Conservation (phyloP, 2,113 vertebrate genomes). For the Manacus vitellinus region DNA sequence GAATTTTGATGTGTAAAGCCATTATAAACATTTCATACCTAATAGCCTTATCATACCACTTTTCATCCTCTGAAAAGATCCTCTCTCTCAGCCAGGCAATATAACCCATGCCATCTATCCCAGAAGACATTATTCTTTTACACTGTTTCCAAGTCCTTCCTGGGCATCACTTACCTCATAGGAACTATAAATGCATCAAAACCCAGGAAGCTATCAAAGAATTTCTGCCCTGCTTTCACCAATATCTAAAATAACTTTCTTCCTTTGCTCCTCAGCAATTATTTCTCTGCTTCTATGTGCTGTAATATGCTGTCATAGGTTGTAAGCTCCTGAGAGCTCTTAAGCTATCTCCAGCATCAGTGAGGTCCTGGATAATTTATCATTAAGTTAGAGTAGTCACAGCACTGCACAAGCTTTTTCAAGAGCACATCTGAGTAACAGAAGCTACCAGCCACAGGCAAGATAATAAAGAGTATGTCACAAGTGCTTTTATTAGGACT, state of each 20-base stretch:
- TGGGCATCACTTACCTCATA: not conserved
- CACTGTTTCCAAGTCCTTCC: not conserved
- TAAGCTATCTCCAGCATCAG: not conserved
- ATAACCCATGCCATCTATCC: not conserved
- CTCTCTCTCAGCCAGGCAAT: not conserved
- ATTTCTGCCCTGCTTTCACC: not conserved
- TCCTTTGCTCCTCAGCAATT: not conserved
- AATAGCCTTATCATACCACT: not conserved
- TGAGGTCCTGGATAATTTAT: not conserved
- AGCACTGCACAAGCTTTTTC: not conserved
- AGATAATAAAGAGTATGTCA: not conserved
- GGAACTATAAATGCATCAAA: not conserved
- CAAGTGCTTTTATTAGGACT: not conserved
- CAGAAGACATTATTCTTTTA: not conserved
- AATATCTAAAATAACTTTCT: not conserved
- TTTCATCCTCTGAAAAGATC: not conserved
- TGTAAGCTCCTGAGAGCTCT: not conserved
- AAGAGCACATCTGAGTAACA: not conserved
- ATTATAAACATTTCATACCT: not conserved
- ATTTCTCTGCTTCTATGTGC: not conserved
- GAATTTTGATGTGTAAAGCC: not conserved
- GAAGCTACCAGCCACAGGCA: not conserved
- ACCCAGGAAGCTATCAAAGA: not conserved
- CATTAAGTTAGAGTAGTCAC: not conserved
- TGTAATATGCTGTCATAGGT: not conserved